phyloP scores from a whole-genome alignment of 2,888 invertebrate genomes.

The Acanthococcus lagerstroemiae region DNA sequence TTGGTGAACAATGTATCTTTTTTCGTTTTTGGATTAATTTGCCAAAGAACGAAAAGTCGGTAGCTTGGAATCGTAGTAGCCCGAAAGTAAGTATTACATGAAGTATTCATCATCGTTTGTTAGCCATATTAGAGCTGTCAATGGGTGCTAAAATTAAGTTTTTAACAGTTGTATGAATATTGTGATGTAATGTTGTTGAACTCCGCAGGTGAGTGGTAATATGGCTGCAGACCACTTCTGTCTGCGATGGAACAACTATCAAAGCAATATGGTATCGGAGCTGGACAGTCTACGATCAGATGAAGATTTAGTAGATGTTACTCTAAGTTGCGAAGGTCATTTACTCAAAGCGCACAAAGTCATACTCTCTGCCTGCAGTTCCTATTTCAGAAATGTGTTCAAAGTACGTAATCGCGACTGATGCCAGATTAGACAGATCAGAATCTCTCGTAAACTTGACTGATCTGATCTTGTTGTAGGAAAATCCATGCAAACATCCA shows the following conservation, averaged over 20 bases:
- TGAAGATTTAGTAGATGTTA: constrained; percentile 62
- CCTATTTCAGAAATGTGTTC: constrained; percentile 63
- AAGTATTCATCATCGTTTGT: no score
- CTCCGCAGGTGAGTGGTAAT: constrained; percentile 37
- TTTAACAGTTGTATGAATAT: no score
- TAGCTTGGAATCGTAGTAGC: no score
- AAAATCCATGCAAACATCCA: constrained; percentile 63
- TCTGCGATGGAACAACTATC: constrained; percentile 65
- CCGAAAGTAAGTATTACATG: no score
- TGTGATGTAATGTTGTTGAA: no score
- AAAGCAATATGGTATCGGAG: constrained; percentile 57
- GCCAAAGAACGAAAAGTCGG: no score
- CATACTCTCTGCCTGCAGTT: constrained; percentile 63
- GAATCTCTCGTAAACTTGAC: not conserved
- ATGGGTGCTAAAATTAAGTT: no score
- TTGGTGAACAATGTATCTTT: no score
- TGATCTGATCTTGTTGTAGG: constrained; percentile 43
- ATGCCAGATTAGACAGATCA: not conserved
- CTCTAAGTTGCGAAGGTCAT: constrained; percentile 60
- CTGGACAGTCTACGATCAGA: constrained; percentile 58
- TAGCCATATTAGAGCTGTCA: no score
- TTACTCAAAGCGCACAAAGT: constrained; percentile 65
- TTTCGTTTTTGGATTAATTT: no score
- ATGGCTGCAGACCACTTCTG: constrained; percentile 53
- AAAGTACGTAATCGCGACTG: constrained; percentile 45